Conservation (phyloP, 2,888 invertebrate genomes). For the Dione juno region DNA sequence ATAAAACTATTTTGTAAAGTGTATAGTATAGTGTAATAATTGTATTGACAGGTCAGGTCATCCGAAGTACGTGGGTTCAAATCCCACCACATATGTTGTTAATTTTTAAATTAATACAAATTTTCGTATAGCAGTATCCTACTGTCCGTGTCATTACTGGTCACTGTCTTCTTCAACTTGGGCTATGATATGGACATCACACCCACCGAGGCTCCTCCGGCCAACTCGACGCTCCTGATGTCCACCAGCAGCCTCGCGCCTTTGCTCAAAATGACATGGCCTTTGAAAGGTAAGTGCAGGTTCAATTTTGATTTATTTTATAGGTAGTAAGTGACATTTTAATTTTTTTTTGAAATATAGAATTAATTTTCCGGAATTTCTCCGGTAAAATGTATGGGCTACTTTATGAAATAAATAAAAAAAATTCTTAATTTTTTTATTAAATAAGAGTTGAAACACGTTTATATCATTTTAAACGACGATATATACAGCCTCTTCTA, state of each 20-base stretch:
- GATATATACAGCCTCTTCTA: no score
- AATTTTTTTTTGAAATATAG: not conserved
- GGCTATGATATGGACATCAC: conserved; percentile 50
- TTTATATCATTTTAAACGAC: no score
- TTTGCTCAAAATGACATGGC: conserved; percentile 68
- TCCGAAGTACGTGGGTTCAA: no score
- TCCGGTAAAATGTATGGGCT: no score
- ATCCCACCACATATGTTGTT: not conserved
- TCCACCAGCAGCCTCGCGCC: conserved; percentile 52
- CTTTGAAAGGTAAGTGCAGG: conserved; percentile 66
- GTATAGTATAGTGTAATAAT: no score
- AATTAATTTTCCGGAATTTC: no score
- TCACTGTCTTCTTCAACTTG: conserved; percentile 81
- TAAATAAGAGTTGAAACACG: no score
- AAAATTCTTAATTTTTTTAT: no score
- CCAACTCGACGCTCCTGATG: conserved; percentile 46
- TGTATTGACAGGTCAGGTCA: no score
- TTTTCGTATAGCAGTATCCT: conserved; percentile 65
- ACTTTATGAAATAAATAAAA: no score
- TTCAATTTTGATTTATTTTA: not conserved
- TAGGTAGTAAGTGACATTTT: no score
- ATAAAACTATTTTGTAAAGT: no score
- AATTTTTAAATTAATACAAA: conserved; percentile 5
- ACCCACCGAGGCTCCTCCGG: conserved; percentile 23
- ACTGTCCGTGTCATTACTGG: conserved; percentile 77